A percentile compares a stretch with the other conserved stretches of the same genome.
Conservation (phyloP, 2,888 invertebrate species). For the Cecidostiba fungosa region DNA sequence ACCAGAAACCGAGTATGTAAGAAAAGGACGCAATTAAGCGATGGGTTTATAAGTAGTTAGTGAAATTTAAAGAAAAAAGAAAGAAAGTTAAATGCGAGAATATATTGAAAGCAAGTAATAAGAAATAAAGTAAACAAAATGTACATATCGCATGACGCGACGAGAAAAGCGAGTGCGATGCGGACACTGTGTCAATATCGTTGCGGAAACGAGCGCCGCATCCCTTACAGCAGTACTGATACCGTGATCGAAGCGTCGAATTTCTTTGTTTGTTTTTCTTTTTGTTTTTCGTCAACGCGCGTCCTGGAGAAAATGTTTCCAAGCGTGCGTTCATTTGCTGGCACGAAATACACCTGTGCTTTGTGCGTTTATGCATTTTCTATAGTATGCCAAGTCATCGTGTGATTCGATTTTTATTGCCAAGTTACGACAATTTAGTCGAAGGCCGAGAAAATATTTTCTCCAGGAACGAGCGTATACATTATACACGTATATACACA, state of each 20-base stretch:
- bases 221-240: slow-evolving; percentile 18
- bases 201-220: slow-evolving; percentile 39
- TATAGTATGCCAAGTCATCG: not conserved
- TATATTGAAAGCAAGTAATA: slow-evolving; percentile 43
- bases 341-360: not conserved
- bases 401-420: not conserved
- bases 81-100: slow-evolving; percentile 40
- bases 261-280: slow-evolving; percentile 55
- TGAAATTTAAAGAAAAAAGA: slow-evolving; percentile 48
- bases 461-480: slow-evolving; percentile 48
- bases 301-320: slow-evolving; percentile 44
- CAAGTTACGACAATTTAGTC: not conserved
- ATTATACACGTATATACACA: slow-evolving; percentile 60
- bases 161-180: slow-evolving; percentile 28
- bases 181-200: slow-evolving; percentile 50
- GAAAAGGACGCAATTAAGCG: slow-evolving; percentile 7
- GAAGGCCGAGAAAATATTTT: slow-evolving; percentile 1
- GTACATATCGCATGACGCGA: slow-evolving; percentile 63
- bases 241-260: slow-evolving; percentile 49
- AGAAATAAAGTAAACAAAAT: slow-evolving; percentile 41
- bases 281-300: slow-evolving; percentile 43
- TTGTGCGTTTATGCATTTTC: not conserved
- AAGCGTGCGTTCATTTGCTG: too few species aligned
- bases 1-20: slow-evolving; percentile 18
- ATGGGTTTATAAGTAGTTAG: slow-evolving; percentile 56